Base-by-base conservation (phyloP, 2,888 invertebrate genomes). In the Mactromeris polynyma region DNA sequence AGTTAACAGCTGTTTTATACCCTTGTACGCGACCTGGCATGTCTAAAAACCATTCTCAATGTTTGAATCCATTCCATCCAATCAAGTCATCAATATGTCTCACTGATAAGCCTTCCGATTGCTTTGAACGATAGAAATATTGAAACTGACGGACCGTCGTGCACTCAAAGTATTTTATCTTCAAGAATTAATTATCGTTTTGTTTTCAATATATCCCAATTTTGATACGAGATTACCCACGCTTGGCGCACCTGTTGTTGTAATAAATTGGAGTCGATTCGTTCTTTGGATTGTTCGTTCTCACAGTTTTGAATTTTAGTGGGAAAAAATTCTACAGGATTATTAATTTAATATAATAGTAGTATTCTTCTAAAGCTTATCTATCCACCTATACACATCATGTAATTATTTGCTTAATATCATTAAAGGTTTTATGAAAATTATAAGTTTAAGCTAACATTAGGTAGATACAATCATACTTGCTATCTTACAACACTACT, bases 51-150 rank as follows among this genome's bases (percentile, higher is more conserved):
- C 77, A 84, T 84, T 51, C 54, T 78, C 78, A 26, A 77, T 33
- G 36, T 77, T 84, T 54, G 77, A 46, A 54, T 26, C 73, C 77
- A 51, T 51, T 80, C 58, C 54, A 64, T 38, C 31, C 85, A 79
- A 85, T 85, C 85, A 80, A 58, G 42, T 21, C 31, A 51, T 85
- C 79, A 85, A 85, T 84, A 84, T 64, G 85, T 85, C 31, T 33
- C 31, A 36, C 54, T 58, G 85, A 85, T 85, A 80, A 85, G n/a
- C 42, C 17, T 38, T 42, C 80, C 36, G 31, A 19, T 14, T 73
- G 33, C 73, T 73, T 36, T 17, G 73, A 73, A 73, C 73, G 73
- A 73, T 17, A 11, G 36, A 80, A 58, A 80, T 79, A 85, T 85
- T 79, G 64, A 85, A 85, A 69, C 54, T 80, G 85, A 81, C 85